phyloP scores from a whole-genome alignment of 1,140 invertebrate genomes.

The Conus betulinus region DNA sequence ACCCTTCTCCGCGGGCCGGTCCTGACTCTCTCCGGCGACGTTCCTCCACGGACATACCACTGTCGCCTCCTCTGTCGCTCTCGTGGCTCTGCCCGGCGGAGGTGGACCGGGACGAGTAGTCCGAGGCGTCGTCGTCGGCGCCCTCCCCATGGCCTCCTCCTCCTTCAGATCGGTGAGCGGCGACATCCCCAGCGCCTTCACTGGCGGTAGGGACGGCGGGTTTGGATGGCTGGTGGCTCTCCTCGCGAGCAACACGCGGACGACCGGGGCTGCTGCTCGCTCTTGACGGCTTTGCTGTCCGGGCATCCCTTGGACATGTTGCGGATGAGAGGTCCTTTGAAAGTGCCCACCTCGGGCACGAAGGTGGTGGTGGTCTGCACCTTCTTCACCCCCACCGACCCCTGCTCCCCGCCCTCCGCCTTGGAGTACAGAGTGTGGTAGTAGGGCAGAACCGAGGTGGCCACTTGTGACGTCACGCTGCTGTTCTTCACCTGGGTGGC shows the following conservation, averaged over 20 bases:
- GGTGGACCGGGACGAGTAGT: not conserved
- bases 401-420: conserved; percentile 36
- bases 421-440: conserved; percentile 63
- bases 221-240: not conserved
- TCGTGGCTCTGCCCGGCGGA: not conserved
- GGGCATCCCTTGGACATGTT: conserved; percentile 37
- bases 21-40: not conserved
- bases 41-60: not conserved
- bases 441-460: conserved; percentile 53
- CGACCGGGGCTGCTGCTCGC: conserved; percentile 9
- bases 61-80: not conserved
- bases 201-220: not conserved
- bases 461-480: conserved; percentile 15
- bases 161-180: not conserved
- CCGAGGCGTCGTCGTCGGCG: conserved; percentile 9
- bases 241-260: conserved; percentile 26
- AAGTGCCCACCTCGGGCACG: conserved; percentile 59
- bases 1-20: not conserved
- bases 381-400: conserved; percentile 45
- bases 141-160: not conserved
- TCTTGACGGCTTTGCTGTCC: conserved; percentile 23
- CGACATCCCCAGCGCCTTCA: not conserved
- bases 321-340: conserved; percentile 48
- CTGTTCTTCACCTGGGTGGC: conserved; percentile 17
- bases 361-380: conserved; percentile 61